phyloP scores from a whole-genome alignment of 2,797 vertebrate genomes.

The Sebastes kiyomatsui region DNA sequence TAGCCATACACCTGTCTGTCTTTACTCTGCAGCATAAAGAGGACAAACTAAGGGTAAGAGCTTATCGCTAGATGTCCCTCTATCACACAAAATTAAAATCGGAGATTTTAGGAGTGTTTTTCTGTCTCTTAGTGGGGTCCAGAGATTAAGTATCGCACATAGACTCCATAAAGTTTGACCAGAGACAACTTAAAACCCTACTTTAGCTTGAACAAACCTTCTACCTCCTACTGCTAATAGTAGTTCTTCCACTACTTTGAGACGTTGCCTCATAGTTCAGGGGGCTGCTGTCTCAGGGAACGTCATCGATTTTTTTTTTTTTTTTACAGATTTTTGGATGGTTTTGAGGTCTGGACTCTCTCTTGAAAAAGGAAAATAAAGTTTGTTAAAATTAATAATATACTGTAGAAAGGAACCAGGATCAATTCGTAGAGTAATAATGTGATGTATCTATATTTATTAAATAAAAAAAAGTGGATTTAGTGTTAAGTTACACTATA shows the following conservation, averaged over 20 bases:
- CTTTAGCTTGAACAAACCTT: background rate
- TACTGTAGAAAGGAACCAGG: background rate
- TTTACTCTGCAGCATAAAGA: conserved; percentile 1
- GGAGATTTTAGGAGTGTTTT: background rate
- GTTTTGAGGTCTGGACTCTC: background rate
- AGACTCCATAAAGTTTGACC: background rate
- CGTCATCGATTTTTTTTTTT: no score
- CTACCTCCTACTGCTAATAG: no score
- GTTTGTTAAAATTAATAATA: background rate
- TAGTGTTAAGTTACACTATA: background rate
- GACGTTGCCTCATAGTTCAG: background rate
- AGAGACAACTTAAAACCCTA: background rate
- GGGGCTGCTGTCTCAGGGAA: no score
- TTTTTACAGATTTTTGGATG: background rate
- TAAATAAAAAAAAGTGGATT: background rate
- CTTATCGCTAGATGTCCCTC: conserved; percentile 17
- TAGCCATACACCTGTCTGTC: conserved; percentile 37
- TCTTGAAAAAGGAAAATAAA: background rate
- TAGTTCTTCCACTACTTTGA: background rate
- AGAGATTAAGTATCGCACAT: background rate
- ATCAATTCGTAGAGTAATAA: background rate
- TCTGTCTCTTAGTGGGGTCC: background rate
- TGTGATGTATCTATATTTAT: accelerated
- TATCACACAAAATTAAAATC: background rate
- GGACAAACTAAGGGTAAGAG: conserved; percentile 31